Percentiles rank a stretch among this genome's conserved stretches.
These are phyloP conservation scores for Erythrocercus mccallii DNA, from an alignment of 2,113 vertebrate species.

Conservation along the genomic window DNA sequence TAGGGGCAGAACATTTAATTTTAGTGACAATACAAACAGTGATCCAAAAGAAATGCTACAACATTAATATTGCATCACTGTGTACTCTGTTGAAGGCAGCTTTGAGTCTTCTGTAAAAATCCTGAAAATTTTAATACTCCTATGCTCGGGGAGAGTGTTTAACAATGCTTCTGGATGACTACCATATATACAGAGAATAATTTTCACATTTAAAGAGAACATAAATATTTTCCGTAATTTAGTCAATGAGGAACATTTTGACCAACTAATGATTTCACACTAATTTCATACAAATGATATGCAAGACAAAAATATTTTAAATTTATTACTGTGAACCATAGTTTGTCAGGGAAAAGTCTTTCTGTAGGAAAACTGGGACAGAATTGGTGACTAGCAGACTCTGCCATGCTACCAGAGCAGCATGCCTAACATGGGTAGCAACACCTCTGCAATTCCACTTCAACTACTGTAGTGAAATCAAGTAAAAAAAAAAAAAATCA, in stretches of 20 bases:
- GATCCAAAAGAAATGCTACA: neutral
- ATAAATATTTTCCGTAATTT: neutral
- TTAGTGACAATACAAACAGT: neutral
- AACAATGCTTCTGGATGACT: neutral
- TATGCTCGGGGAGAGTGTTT: neutral
- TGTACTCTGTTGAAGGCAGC: neutral
- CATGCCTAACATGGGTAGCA: fast-evolving
- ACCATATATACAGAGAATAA: neutral
- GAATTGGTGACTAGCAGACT: neutral
- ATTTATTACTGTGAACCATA: neutral
- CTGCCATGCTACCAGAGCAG: neutral
- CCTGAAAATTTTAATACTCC: neutral
- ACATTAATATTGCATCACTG: neutral
- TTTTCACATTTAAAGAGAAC: neutral
- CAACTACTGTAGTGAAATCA: neutral
- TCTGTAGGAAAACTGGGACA: neutral
- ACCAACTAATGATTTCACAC: neutral
- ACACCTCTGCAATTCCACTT: neutral
- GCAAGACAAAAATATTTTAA: neutral
- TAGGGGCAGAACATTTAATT: neutral
- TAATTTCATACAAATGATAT: neutral
- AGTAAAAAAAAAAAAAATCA: neutral
- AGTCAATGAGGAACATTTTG: neutral
- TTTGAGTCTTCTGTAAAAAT: neutral
- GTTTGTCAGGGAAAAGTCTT: neutral